Conservation (phyloP, 2,888 invertebrate species). For the Noctua janthe region DNA sequence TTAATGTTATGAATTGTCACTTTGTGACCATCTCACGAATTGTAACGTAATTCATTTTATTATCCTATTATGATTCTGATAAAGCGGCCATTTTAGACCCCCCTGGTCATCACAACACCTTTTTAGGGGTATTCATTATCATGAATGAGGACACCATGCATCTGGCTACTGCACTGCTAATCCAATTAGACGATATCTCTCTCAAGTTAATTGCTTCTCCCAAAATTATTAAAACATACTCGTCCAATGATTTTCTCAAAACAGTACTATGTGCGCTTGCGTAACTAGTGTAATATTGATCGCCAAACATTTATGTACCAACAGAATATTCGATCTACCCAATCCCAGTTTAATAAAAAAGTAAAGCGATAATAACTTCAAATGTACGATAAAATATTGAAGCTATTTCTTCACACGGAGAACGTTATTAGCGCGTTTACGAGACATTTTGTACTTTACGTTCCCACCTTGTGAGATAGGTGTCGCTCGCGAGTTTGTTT, state of each 20-base stretch:
- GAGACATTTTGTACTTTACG: constrained; percentile 47
- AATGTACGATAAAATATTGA: constrained; percentile 50
- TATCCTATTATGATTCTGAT: too few species aligned
- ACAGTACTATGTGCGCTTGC: too few species aligned
- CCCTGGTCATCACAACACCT: too few species aligned
- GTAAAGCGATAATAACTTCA: constrained; percentile 53
- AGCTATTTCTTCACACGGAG: constrained; percentile 39
- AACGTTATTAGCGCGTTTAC: constrained; percentile 40
- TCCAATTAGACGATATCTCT: neutral
- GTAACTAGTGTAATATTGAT: constrained; percentile 15
- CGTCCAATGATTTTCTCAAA: too few species aligned
- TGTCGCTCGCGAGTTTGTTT: constrained; percentile 22
- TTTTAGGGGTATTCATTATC: too few species aligned
- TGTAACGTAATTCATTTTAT: too few species aligned
- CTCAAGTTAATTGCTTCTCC: neutral
- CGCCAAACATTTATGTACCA: constrained; percentile 30
- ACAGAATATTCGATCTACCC: constrained; percentile 41
- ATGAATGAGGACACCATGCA: neutral
- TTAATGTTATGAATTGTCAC: too few species aligned
- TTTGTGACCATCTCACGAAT: too few species aligned
- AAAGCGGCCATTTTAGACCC: too few species aligned
- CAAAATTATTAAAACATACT: neutral
- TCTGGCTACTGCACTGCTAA: neutral
- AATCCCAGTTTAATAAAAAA: constrained; percentile 39
- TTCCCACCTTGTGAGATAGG: constrained; percentile 39